Conservation (phyloP, 2,113 vertebrate species). For the Motacilla alba region DNA sequence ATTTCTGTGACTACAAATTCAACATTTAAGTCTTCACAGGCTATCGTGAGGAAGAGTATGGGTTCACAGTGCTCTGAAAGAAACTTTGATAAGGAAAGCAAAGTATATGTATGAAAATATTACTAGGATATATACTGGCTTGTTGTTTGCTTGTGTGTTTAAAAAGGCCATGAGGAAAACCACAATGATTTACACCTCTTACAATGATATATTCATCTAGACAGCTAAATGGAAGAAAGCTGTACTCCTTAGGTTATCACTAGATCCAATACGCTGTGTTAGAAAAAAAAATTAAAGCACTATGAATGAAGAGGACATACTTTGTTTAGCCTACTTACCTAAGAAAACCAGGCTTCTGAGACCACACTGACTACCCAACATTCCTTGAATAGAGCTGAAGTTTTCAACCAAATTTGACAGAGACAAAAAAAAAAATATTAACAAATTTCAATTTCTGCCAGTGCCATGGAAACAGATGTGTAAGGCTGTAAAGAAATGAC, state of each 20-base stretch:
- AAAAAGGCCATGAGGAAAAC: neutral
- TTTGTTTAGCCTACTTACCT: neutral
- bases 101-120: neutral
- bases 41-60: neutral
- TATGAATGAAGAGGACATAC: neutral
- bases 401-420: slow-evolving; percentile 14
- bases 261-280: neutral
- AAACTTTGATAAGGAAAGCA: neutral
- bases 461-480: neutral
- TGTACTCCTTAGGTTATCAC: neutral
- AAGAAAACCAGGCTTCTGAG: neutral
- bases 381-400: neutral
- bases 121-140: neutral
- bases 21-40: neutral
- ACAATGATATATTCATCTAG: neutral
- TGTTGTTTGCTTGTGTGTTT: neutral
- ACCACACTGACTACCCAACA: neutral
- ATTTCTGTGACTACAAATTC: neutral
- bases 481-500: neutral
- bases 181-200: neutral
- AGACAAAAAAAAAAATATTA: neutral
- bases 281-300: neutral
- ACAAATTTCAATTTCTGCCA: neutral
- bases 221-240: neutral
- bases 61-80: neutral